Base-by-base conservation (phyloP, 2,113 vertebrate genomes). In the Zosterops japonicus region DNA sequence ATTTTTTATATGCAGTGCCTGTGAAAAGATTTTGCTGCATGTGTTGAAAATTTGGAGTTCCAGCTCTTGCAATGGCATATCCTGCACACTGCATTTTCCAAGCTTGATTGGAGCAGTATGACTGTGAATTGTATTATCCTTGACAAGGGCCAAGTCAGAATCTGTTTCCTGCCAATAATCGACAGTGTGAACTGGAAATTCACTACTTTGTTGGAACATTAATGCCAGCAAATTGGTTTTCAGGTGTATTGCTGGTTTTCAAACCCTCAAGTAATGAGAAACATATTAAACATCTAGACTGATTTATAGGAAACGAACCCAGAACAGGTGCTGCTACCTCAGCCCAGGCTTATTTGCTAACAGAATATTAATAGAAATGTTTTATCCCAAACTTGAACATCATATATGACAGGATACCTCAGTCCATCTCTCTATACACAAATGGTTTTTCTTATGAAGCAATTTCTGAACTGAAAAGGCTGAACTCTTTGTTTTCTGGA, bases 401-500 rank as follows among this genome's bases (percentile, higher is more conserved):
- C 35, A 47, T 77, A 68, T 64, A 46, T 49, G 74, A 82, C 86
- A 79, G 74, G 72, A 89, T 77, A 87, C 33, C 59, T 92, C 49
- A 50, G 81, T 65, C 80, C 71, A 82, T 84, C 80, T 95, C 63
- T 82, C 81, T 69, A 65, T 57, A 64, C 39, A 75, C 69, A 93
- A 78, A 94, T 78, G 14, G n/a, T 92, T 98, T 96, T 96, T 95
- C 97, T 97, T 96, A 95, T 90, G 87, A 96, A 95, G 94, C 56
- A 96, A 95, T 95, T 97, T 97, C 94, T 96, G n/a, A n/a, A n/a
- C n/a, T n/a, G n/a, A n/a, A n/a, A n/a, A 27, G 75, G 77, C 83
- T 95, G 93, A 96, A 96, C 56, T 89, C 87, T 95, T 96, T 89
- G 65, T 94, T 95, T 96, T 91, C 93, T 78, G 46, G 47, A 83